phyloP scores from a whole-genome alignment of 1,140 invertebrate genomes.

The Drosophila navojoa region DNA sequence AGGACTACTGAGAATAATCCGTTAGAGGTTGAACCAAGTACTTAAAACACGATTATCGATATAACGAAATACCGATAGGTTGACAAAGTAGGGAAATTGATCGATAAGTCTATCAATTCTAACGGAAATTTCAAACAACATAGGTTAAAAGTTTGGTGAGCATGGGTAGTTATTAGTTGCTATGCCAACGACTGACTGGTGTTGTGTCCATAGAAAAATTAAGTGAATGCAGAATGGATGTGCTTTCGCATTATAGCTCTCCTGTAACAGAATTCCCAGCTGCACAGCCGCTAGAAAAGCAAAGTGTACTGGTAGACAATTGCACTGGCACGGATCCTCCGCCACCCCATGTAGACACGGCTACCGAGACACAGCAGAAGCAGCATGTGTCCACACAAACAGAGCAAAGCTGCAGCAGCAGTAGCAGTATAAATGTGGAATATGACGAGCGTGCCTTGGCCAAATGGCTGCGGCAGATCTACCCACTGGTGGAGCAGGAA shows the following conservation, averaged over 20 bases:
- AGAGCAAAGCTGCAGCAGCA: conserved; percentile 28
- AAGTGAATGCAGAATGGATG: conserved; percentile 59
- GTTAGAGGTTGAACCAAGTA: background rate
- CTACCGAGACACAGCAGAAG: conserved; percentile 49
- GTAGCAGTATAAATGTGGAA: conserved; percentile 3
- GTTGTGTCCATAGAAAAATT: background rate
- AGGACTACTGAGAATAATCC: conserved; percentile 13
- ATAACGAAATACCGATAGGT: too few relatives aligned
- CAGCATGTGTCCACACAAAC: conserved; percentile 63
- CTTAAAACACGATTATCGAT: conserved; percentile 4
- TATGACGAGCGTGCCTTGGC: conserved; percentile 71
- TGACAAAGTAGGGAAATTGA: background rate
- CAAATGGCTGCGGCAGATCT: conserved; percentile 70
- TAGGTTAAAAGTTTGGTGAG: too few relatives aligned
- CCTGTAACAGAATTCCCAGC: conserved; percentile 71
- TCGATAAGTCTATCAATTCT: background rate
- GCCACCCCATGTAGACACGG: conserved; percentile 38
- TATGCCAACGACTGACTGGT: conserved; percentile 22
- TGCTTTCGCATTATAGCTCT: conserved; percentile 75
- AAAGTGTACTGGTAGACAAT: conserved; percentile 59
- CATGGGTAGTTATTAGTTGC: conserved; percentile 33
- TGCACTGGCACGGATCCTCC: conserved; percentile 72
- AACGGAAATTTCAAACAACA: too few relatives aligned
- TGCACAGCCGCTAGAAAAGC: conserved; percentile 59
- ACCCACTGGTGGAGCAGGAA: conserved; percentile 68